Evolutionary conservation across 2,113 vertebrate species (phyloP).

Genomic region (Candoia aspera): DNA sequence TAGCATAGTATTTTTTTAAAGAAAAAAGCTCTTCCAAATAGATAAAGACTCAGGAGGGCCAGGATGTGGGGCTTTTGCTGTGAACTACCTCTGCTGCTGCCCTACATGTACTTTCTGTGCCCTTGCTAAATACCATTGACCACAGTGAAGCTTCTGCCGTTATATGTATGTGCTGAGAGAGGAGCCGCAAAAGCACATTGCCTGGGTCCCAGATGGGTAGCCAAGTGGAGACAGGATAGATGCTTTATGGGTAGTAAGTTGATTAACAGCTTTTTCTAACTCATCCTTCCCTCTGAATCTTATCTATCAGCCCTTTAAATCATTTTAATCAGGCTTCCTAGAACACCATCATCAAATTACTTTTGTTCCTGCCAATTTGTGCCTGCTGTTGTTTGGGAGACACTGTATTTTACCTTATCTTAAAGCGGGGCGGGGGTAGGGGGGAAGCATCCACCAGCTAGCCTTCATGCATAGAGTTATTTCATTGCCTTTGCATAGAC

Average conservation of each 20-base stretch:
- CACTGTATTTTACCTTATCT: constrained; percentile 21
- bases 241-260: neutral
- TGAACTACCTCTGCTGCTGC: neutral
- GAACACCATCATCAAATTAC: constrained; percentile 60
- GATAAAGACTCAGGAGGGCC: neutral
- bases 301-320: constrained; percentile 46
- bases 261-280: constrained; percentile 2
- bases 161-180: neutral
- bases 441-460: neutral
- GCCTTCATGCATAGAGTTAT: neutral
- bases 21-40: neutral
- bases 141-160: neutral
- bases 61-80: neutral
- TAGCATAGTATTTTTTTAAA: neutral
- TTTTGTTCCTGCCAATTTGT: constrained; percentile 22
- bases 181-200: neutral
- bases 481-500: neutral
- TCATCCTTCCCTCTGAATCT: neutral
- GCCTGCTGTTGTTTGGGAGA: neutral
- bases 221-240: neutral
- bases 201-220: neutral
- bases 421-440: neutral
- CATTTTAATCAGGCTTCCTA: constrained; percentile 38
- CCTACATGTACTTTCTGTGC: neutral
- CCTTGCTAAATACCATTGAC: neutral